Evolutionary conservation across 2,888 invertebrate species (phyloP).

Genomic region (Drosophila imparisetae): DNA sequence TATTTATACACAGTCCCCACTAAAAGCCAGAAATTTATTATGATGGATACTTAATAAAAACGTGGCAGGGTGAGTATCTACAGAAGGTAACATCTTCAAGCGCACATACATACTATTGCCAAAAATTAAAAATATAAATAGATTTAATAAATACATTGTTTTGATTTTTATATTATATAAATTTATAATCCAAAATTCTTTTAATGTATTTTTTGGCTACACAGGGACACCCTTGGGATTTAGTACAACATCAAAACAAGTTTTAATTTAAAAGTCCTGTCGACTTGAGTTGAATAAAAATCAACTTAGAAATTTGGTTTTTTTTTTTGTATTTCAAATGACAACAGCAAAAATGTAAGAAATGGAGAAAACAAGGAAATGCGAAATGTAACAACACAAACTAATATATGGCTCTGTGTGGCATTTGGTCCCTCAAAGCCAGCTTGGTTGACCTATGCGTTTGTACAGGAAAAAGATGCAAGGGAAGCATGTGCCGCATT

Average conservation of each 20-base stretch:
- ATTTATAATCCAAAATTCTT: neutral
- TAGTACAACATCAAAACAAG: neutral
- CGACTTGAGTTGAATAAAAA: conserved; percentile 1
- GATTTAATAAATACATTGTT: neutral
- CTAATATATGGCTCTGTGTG: conserved; percentile 21
- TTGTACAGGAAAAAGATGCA: conserved; percentile 11
- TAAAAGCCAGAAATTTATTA: conserved; percentile 30
- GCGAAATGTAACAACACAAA: conserved; percentile 11
- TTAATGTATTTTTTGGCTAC: neutral
- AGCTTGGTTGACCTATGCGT: conserved; percentile 59
- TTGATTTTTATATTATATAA: neutral
- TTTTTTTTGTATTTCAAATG: neutral
- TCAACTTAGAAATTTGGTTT: neutral
- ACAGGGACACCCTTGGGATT: neutral
- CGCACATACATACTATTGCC: neutral
- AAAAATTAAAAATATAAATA: neutral
- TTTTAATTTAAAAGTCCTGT: conserved; percentile 1
- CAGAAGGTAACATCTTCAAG: neutral
- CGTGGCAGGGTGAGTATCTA: conserved; percentile 6
- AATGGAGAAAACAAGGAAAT: conserved; percentile 4
- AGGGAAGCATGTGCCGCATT: conserved; percentile 35
- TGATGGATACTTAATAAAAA: conserved; percentile 51
- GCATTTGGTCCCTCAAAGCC: conserved; percentile 26
- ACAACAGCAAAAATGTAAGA: neutral
- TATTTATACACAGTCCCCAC: conserved; percentile 32